Evolutionary conservation across 2,113 vertebrate genomes (phyloP), one percentile per base, ranked within the genome.

Genomic region (Cyanoramphus novaezelandiae): DNA sequence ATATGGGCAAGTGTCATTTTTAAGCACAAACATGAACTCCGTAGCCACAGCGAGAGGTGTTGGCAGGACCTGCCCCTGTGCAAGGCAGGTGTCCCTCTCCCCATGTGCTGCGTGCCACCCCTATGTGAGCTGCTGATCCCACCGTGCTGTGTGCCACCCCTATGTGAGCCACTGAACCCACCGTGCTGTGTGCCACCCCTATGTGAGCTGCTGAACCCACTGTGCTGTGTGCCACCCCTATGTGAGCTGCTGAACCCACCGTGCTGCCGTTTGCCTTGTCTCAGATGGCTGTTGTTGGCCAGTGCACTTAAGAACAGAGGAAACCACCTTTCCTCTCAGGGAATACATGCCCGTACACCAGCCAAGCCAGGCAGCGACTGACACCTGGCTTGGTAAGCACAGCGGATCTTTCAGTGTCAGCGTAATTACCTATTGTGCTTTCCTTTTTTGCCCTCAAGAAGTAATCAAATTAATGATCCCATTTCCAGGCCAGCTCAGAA

Each of bases 401-500:
- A 1, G 67, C 24, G 67, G 28, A 55, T 76, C 69, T 44, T 69
- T 90, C 82, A 95, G 87, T 80, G 95, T 94, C 80, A 67, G 37
- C 3, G 0, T 70, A 82, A 82, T 39, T 78, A 49, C 65, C 63
- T 78, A 39, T 35, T 24, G 27, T 60, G 31, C 43, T 87, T 90
- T 84, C n/a, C 31, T 59, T 57, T 84, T 68, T 49, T 70, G 59
- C 53, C 79, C 63, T 87, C 55, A 75, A 83, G 89, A 94, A 97
- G 84, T 11, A 86, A 92, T 94, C 86, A 90, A 93, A 94, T 95
- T 84, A 96, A 96, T 41, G 86, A 90, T 90, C 46, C 52, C 41
- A 52, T 86, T 96, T 85, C 72, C 59, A 81, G 88, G 85, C 47
- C 96, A 93, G 93, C 24, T 57, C 53, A 96, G 88, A 94, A 96